Percentiles rank a stretch among this genome's conserved stretches.
phyloP scores from a whole-genome alignment of 2,797 vertebrate genomes.

The Clamator glandarius region DNA sequence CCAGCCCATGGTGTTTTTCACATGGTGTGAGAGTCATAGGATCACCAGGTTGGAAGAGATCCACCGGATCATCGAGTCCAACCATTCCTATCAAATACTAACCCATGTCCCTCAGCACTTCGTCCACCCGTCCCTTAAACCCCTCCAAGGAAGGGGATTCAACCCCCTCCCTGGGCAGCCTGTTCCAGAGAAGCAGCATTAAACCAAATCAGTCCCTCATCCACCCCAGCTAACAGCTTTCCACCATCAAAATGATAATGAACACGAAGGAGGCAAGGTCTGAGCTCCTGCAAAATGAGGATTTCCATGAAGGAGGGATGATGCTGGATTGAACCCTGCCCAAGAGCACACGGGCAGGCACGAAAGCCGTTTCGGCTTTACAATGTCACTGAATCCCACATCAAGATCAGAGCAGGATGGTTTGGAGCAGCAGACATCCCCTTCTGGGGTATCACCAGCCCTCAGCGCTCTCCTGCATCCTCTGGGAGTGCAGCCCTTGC shows the following conservation, averaged over 20 bases:
- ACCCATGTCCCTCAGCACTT: no score
- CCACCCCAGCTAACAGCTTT: neutral
- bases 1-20: rapidly evolving
- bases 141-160: no score
- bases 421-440: neutral
- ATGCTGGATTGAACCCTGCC: neutral
- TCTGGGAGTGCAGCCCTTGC: neutral
- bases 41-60: no score
- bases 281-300: rapidly evolving
- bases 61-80: no score
- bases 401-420: rapidly evolving
- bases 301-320: rapidly evolving
- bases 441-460: neutral
- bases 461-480: neutral
- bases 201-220: neutral
- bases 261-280: rapidly evolving
- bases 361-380: rapidly evolving
- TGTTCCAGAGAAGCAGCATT: no score
- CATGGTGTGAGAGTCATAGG: neutral
- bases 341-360: neutral
- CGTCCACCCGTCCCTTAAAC: no score
- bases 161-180: no score
- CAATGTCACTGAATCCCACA: rapidly evolving
- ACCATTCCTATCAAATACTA: no score
- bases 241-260: neutral